Evolutionary conservation across 2,797 vertebrate genomes (phyloP).

Genomic region (Sebastes flavidus): DNA sequence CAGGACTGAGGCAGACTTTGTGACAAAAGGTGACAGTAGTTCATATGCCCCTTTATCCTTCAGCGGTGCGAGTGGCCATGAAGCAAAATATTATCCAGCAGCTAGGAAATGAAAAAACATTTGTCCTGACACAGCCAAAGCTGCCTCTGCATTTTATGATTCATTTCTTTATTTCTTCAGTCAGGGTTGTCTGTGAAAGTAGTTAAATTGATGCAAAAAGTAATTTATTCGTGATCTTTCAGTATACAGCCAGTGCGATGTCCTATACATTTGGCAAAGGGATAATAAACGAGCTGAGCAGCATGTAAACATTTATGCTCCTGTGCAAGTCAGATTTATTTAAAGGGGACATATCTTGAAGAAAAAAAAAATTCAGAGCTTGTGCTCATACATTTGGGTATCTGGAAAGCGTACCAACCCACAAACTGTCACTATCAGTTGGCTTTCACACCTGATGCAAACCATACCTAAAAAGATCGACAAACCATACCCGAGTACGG

Average conservation of each 20-base stretch:
- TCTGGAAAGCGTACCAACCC: neutral
- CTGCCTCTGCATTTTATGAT: neutral
- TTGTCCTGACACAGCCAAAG: neutral
- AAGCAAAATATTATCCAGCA: neutral
- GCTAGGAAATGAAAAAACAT: neutral
- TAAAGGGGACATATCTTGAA: neutral
- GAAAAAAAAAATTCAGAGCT: neutral
- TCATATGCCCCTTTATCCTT: neutral
- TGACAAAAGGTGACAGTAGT: neutral
- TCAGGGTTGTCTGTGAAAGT: conserved; percentile 9
- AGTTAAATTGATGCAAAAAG: conserved; percentile 36
- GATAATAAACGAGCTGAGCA: conserved; percentile 32
- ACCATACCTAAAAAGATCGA: accelerated
- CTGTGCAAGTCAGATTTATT: conserved; percentile 47
- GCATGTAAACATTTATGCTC: conserved; percentile 32
- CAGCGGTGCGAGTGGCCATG: too few species aligned
- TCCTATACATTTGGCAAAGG: conserved; percentile 24
- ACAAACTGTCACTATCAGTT: too few species aligned
- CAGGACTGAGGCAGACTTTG: neutral
- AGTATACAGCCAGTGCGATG: neutral
- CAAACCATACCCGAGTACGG: too few species aligned
- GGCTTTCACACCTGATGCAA: too few species aligned
- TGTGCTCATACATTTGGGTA: neutral
- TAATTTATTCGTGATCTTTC: conserved; percentile 5
- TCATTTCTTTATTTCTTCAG: neutral